Evolutionary conservation across 1,140 invertebrate species (phyloP), one percentile per base, ranked within the genome.

Genomic region (Schlechtendalia chinensis): DNA sequence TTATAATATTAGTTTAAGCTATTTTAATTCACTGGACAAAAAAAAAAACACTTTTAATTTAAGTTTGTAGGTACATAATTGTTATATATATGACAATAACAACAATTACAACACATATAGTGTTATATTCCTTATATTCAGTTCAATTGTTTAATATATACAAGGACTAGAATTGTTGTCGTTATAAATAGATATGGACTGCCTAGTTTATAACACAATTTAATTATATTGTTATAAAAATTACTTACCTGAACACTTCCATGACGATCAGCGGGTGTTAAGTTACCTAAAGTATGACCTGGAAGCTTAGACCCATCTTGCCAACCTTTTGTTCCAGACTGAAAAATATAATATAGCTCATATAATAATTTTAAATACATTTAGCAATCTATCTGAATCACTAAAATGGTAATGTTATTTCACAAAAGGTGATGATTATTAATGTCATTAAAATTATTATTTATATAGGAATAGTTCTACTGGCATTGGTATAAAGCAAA

Each of bases 241-340:
- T 63, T 81, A 96, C 93, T 63, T 81, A 96, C 93, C 93, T 96
- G 94, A 84, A 96, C 94, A 85, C 94, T 96, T 87, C 95, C 95
- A 87, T 96, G 94, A 87, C 95, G 91, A 89, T 96, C 94, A 85
- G 94, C 94, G 84, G 95, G 94, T 83, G 94, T 96, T 85, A 96
- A 90, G 86, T 90, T 91, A 84, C 90, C 90, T 81, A 89, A 85
- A 27, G 85, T 85, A 82, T 89, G 86, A 87, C 86, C 86, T 85
- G 88, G 86, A 86, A 87, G 87, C 88, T 86, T 90, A 87, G 85
- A 88, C 85, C 86, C 89, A 88, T 86, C 89, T 87, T 85, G 89
- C 89, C 84, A 91, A 89, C 87, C 88, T 85, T 84, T 89, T 87
- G 65, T 59, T 81, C 80, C 63, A 45, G 80, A 69, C 69, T 69